Evolutionary conservation across 2,797 vertebrate species (phyloP).

Genomic region (Melopsittacus undulatus): DNA sequence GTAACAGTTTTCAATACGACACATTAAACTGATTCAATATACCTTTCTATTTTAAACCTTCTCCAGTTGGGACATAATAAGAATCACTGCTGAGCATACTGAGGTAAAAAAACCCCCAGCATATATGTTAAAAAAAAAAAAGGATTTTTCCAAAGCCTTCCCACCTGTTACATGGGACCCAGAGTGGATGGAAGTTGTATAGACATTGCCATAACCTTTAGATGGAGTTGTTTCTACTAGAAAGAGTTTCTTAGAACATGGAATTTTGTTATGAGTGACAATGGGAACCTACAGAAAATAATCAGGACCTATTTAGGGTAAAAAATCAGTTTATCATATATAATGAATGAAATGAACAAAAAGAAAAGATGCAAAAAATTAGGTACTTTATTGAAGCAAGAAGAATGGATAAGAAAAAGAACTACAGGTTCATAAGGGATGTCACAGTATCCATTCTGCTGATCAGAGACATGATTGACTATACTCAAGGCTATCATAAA

Average conservation of each 20-base stretch:
- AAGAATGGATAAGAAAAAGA: not conserved
- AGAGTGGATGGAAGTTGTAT: not conserved
- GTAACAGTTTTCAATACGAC: not conserved
- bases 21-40: not conserved
- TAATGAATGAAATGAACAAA: not conserved
- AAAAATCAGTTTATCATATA: not conserved
- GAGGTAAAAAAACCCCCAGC: rapidly evolving
- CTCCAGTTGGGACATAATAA: not conserved
- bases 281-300: not conserved
- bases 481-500: not conserved
- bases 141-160: not conserved
- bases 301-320: not conserved
- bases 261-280: not conserved
- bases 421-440: not conserved
- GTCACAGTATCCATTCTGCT: not conserved
- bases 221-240: not conserved
- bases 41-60: not conserved
- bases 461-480: not conserved
- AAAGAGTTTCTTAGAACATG: not conserved
- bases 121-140: no score
- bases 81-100: not conserved
- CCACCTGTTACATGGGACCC: not conserved
- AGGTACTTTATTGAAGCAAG: not conserved
- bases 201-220: not conserved
- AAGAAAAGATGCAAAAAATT: not conserved